Conservation (phyloP, 35 echinoderm and acorn worm species). For the Ophiothrix spiculata region DNA sequence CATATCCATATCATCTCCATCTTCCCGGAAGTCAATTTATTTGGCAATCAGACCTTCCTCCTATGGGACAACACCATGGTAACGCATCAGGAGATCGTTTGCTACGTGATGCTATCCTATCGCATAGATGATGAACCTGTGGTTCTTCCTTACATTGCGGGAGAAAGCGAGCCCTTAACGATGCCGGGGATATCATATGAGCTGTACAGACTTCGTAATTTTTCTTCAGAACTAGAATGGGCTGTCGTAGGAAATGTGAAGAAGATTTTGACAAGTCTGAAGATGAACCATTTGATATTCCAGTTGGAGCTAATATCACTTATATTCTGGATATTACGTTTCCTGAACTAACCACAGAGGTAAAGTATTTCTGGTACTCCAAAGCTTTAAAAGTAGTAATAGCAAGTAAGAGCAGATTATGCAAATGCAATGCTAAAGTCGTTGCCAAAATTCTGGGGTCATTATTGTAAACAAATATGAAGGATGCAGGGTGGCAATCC, state of each 20-base stretch:
- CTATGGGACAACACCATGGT: conserved; percentile 69
- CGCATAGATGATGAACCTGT: conserved; percentile 7
- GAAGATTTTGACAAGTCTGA: neutral
- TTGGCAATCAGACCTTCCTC: conserved; percentile 66
- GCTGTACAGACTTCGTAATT: neutral
- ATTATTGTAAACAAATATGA: neutral
- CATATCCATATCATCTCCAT: conserved; percentile 49
- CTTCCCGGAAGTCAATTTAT: conserved; percentile 28
- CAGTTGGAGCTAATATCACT: conserved; percentile 72
- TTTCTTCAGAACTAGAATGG: no score
- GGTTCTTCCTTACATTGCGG: conserved; percentile 19
- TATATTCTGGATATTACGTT: conserved; percentile 70
- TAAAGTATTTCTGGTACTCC: neutral
- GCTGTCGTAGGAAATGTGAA: neutral
- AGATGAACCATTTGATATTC: conserved; percentile 45
- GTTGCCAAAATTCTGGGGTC: neutral
- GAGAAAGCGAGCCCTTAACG: conserved; percentile 28
- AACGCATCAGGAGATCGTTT: conserved; percentile 54
- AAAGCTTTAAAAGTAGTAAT: neutral
- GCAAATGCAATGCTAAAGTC: no score
- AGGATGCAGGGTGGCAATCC: neutral
- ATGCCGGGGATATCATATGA: conserved; percentile 35
- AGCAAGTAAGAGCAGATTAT: neutral
- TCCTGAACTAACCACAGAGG: conserved; percentile 58
- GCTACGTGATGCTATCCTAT: conserved; percentile 56